Base-by-base conservation (phyloP, 2,888 invertebrate genomes). In the Liodrosophila aerea region DNA sequence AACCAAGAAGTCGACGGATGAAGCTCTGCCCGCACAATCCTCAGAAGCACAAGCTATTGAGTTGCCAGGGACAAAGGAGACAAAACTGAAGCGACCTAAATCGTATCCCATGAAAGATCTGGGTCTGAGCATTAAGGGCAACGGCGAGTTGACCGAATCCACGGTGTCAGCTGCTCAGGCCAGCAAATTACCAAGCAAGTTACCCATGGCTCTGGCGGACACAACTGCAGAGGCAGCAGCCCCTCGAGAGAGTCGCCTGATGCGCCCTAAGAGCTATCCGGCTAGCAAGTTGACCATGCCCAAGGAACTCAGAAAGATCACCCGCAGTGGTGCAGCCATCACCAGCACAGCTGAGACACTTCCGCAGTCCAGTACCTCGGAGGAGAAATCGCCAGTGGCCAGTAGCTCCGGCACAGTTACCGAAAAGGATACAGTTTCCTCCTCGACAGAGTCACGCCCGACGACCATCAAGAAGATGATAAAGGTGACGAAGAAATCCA, bases 201-300 rank as follows among this genome's bases (percentile, higher is more conserved):
- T 80, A 7, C 57, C 73, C 4, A 46, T 65, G 1, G 22, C 64
- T 1, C 5, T 29, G 4, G 29, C 51, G 7, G 64, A 72, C 0
- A 22, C 60, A 1, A 39, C 59, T 1, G 46, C 54, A 9, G 61
- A 56, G 2, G 7, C 51, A 5, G 34, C 18, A 18, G 16, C 18
- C 1, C 41, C 69, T 1, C 83, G 86, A 0, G 89, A 88, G 33
- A 87, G 87, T 50, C 82, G 87, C 7, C 85, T 92, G 36, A 87
- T 89, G 34, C 90, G 93, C 33, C 93, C 93, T 4, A 92, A 92
- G 76, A 93, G 93, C 76, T 93, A 92, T 77, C 93, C 93, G 7
- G 91, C 89, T 53, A 80, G 89, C 12, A 90, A 90, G 58, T 46
- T 90, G 4, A 72, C 87, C 1, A 86, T 89, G 11, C 89, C 90